Evolutionary conservation across 2,797 vertebrate genomes (phyloP).

Genomic region (Geotria australis): DNA sequence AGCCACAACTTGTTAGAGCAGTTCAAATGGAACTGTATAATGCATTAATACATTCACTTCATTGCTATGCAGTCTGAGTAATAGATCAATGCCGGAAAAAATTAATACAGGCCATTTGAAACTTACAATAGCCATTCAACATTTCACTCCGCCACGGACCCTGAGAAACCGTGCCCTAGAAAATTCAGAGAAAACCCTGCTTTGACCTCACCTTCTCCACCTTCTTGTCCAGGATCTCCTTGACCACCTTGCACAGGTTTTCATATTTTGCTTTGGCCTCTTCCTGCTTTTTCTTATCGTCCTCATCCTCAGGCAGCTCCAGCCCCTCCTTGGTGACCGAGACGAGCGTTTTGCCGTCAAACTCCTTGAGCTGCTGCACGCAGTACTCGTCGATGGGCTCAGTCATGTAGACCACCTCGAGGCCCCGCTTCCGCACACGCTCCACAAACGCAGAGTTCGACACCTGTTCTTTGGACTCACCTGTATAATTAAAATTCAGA

Average conservation of each 20-base stretch:
- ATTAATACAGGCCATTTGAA: too few relatives aligned
- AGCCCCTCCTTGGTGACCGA: constrained; percentile 76
- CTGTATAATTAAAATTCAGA: constrained; percentile 10
- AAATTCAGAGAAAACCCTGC: too few relatives aligned
- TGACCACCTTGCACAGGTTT: constrained; percentile 80
- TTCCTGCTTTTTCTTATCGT: constrained; percentile 86
- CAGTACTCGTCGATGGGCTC: constrained; percentile 83
- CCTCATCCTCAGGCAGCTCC: constrained; percentile 74
- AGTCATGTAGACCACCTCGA: constrained; percentile 77
- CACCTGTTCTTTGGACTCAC: constrained; percentile 81
- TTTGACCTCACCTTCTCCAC: constrained; percentile 45
- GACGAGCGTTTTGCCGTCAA: constrained; percentile 60
- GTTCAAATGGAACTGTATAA: too few relatives aligned
- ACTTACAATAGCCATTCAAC: too few relatives aligned
- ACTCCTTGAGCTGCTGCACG: constrained; percentile 76
- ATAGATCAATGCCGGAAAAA: too few relatives aligned
- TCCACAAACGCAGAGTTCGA: constrained; percentile 80
- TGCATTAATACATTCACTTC: too few relatives aligned
- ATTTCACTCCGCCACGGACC: too few relatives aligned
- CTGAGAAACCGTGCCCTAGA: too few relatives aligned
- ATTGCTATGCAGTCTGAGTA: too few relatives aligned
- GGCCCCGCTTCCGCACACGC: constrained; percentile 49
- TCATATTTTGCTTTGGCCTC: constrained; percentile 74
- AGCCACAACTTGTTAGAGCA: too few relatives aligned
- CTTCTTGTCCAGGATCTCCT: constrained; percentile 84